Evolutionary conservation across 1,140 invertebrate genomes (phyloP), one percentile per base, ranked within the genome.

Genomic region (Drosophila erecta): DNA sequence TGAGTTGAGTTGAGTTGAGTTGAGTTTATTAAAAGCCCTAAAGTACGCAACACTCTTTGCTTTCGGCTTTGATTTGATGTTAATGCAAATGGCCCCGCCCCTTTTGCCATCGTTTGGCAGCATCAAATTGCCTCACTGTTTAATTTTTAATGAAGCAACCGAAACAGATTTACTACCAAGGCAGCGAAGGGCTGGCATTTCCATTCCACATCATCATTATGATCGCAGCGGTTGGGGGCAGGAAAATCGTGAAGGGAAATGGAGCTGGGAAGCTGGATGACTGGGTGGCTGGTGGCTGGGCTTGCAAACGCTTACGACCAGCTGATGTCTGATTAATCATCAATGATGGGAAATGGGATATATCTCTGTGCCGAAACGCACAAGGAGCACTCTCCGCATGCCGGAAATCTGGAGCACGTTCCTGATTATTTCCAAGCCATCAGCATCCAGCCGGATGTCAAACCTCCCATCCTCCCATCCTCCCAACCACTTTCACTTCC

Each of bases 311-410:
- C 73, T 81, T 77, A 66, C 64, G 56, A 37, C 50, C 76, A 60
- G 65, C 71, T 79, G 76, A 79, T 84, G 76, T 66, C 65, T 80
- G 77, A 81, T 84, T 85, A 81, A 85, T 86, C 78, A 86, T 85
- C 78, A 85, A 86, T 85, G 81, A 85, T 85, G 86, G 77, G 57
- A 86, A 86, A 74, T 76, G 67, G 65, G 62, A 67, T 30, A 30
- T 30, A 30, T 46, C 44, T 46, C 12, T 66, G 22, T 54, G 49
- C 17, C 64, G 27, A 11, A 24, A 33, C 59, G 17, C 15, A 47
- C 59, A n/a, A 35, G 22, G 33, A 35, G 20, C 17, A 3, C 24
- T 11, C n/a, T 3, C 12, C 27, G 30, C 4, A 35, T 14, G 15
- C 41, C 40, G 20, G 15, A 43, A 57, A 81, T 86, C 62, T 81